Evolutionary conservation across 2,888 invertebrate species (phyloP), one percentile per base, ranked within the genome.

Genomic region (Chaetogeoica ovagalla): DNA sequence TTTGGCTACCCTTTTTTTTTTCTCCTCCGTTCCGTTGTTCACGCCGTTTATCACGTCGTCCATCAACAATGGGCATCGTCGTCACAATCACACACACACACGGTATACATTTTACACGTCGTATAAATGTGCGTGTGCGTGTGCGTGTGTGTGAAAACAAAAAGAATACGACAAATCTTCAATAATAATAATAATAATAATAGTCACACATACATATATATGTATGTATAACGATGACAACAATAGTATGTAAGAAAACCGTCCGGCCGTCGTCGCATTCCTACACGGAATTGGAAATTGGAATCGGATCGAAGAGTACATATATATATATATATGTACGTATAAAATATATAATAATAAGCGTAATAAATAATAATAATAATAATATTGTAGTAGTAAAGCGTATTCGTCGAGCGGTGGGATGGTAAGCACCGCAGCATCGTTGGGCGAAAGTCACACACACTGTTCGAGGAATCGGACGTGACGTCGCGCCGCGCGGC

Each of bases 261-360:
- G 57, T 57, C 57, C 75, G 57, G 65, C 65, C 43, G 55, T 23
- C 74, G 75, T 43, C 52, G 60, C 79, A 79, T 79, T 79, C 79
- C 79, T 57, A 79, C 79, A 79, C 79, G 79, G 79, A 77, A 77
- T 77, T 69, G 77, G 69, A 79, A 69, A 70, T 70, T 69, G 70
- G 69, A 79, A 79, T 79, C 79, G 79, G 52, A 77, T 69, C 62
- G 70, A 70, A 62, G 37, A 39, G 55, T 70, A 30, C 30, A 2
- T 30, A 30, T 30, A 30, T 30, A 30, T 30, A 30, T 30, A 30
- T 30, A 30, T 30, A 30, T 30, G 30, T 30, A 30, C 30, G 30
- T 30, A 30, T 30, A 30, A 30, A 30, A 30, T 30, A 30, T 30
- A 30, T 30, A 30, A 30, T 30, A 30, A 30, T 30, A 30, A n/a